Base-by-base conservation (phyloP, 53 echinoderm and acorn worm species). In the Crossaster papposus region DNA sequence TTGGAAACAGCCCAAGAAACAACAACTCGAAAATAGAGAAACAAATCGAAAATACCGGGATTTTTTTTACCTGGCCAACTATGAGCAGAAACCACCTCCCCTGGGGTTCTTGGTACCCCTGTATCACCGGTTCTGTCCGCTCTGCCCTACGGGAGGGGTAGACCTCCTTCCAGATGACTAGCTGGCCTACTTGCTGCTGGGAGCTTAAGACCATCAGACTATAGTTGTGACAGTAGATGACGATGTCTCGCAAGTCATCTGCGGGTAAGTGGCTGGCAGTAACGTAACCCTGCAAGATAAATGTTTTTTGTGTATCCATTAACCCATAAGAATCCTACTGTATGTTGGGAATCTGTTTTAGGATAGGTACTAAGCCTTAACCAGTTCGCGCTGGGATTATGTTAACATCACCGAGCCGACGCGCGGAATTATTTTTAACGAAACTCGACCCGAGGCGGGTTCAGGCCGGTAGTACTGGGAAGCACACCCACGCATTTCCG, bases 91-190 rank as follows among this genome's bases (percentile, higher is more conserved):
- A 97, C 93, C 93, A 95, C 63, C 98, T 93, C 14, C 92, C 94
- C 82, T 94, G 89, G 10, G 94, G 94, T 54, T 95, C 94, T 34
- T 89, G 74, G 81, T 92, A 97, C 8, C 98, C 93, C 5, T 82
- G 89, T 33, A 62, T 78, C 7, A 86, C 91, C 52, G 51, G 54
- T 44, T 90, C 89, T 38, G 80, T 85, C 29, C 83, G 75, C 65
- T 92, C 89, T 7, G 83, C 73, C 28, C 93, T 70, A 34, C 94
- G 87, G 3, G 98, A 93, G 0, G 98, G 98, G 88, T 78, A 93
- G 28, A 97, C 95, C 83, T 97, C 98, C 78, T 93, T 92, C 98
- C 98, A 97, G 58, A 97, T 92, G 83, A 97, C 95, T 64, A 97
- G 94, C 85, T 97, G 95, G 79, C 98, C 95, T 26, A 97, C 94